phyloP scores from a whole-genome alignment of 1,140 invertebrate genomes.

The Acromyrmex echinatior region DNA sequence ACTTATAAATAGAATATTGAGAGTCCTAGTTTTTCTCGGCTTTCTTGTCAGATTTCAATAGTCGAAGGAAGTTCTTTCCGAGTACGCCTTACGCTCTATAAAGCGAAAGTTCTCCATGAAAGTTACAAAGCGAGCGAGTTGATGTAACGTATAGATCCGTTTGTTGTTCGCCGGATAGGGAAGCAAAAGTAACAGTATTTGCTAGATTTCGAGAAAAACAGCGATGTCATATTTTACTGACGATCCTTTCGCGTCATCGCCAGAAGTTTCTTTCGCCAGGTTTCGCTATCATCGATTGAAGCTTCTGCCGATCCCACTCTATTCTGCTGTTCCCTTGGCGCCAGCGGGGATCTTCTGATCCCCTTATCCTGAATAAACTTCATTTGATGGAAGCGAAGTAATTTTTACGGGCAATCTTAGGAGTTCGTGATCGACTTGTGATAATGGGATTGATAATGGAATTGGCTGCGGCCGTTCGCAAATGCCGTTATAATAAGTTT shows the following conservation, averaged over 20 bases:
- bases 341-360: background rate
- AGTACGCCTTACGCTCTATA: background rate
- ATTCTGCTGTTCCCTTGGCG: background rate
- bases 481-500: slow-evolving; percentile 11
- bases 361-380: slow-evolving; percentile 38
- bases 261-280: slow-evolving; percentile 49
- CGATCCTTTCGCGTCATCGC: slow-evolving; percentile 10
- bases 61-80: background rate
- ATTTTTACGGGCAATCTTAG: slow-evolving; percentile 23
- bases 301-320: background rate
- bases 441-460: slow-evolving; percentile 30
- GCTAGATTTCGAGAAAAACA: slow-evolving; percentile 14
- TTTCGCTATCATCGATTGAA: slow-evolving; percentile 37
- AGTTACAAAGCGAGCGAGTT: slow-evolving; percentile 11
- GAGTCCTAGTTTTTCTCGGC: background rate
- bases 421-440: background rate
- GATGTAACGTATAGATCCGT: slow-evolving; percentile 42
- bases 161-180: background rate
- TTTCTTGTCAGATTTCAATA: slow-evolving; percentile 8
- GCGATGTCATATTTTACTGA: slow-evolving; percentile 54
- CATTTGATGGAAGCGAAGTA: slow-evolving; percentile 27
- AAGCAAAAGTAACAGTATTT: slow-evolving; percentile 41
- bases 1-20: too few species aligned
- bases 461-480: background rate
- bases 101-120: slow-evolving; percentile 23